Percentiles rank a stretch among this genome's conserved stretches.
phyloP scores from a whole-genome alignment of 2,888 invertebrate species.

The Sialis lutaria region DNA sequence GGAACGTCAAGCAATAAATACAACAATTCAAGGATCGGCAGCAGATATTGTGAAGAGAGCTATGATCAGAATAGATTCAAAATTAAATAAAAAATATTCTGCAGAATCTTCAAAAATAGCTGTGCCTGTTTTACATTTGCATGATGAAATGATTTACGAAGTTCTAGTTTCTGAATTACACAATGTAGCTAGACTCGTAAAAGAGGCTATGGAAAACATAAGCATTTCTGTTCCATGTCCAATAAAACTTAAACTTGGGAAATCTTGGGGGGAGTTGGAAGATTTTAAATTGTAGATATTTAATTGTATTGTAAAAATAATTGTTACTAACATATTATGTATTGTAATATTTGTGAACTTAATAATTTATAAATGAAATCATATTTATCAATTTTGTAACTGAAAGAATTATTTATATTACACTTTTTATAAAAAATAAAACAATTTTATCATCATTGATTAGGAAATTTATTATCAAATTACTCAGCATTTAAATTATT shows the following conservation, averaged over 20 bases:
- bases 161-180: slow-evolving; percentile 40
- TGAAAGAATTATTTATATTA: no score
- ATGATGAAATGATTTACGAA: slow-evolving; percentile 94
- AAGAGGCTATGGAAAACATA: slow-evolving; percentile 66
- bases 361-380: no score
- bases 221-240: slow-evolving; percentile 63
- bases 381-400: no score
- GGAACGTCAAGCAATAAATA: slow-evolving; percentile 92
- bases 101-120: slow-evolving; percentile 1
- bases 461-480: no score
- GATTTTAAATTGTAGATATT: slow-evolving; percentile 17
- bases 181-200: slow-evolving; percentile 43
- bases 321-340: no score
- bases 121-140: slow-evolving; percentile 61
- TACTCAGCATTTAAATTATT: no score
- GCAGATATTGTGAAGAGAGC: slow-evolving; percentile 89
- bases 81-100: slow-evolving; percentile 19
- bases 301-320: no score
- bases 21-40: slow-evolving; percentile 90
- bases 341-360: no score
- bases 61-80: slow-evolving; percentile 58
- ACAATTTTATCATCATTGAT: no score
- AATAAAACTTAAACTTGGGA: slow-evolving; percentile 70
- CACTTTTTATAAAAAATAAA: no score
- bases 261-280: slow-evolving; percentile 54